Evolutionary conservation across 2,113 vertebrate genomes (phyloP).

Genomic region (Cochlearius cochlearius): DNA sequence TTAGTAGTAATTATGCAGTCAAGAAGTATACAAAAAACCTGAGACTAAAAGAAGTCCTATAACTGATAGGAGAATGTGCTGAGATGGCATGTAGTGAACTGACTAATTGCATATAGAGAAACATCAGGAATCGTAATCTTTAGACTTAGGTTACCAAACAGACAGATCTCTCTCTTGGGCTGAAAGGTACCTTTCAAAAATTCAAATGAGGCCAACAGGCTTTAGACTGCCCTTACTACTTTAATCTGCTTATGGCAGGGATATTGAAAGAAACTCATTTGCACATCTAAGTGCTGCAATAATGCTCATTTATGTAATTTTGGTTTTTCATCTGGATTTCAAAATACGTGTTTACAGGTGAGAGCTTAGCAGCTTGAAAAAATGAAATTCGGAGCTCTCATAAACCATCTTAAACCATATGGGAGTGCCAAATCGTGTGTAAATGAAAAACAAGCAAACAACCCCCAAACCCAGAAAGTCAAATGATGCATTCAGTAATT

Average conservation of each 20-base stretch:
- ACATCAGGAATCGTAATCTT: neutral
- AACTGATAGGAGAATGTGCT: neutral
- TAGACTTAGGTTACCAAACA: neutral
- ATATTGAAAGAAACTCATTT: neutral
- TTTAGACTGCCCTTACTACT: neutral
- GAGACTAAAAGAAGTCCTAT: neutral
- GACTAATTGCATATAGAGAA: neutral
- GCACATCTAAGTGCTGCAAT: neutral
- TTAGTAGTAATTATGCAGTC: neutral
- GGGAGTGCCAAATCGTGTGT: neutral
- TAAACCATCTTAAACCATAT: neutral
- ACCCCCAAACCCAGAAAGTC: neutral
- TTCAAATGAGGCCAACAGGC: neutral
- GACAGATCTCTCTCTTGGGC: neutral
- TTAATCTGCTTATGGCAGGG: neutral
- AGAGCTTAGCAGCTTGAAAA: neutral
- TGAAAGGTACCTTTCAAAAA: neutral
- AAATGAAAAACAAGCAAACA: neutral
- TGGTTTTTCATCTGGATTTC: neutral
- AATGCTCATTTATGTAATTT: neutral
- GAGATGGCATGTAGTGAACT: neutral
- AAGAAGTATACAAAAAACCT: neutral
- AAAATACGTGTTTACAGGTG: neutral
- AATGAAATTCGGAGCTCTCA: neutral
- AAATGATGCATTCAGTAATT: neutral